A percentile compares a stretch with the other conserved stretches of the same genome.
Evolutionary conservation across 2,888 invertebrate species (phyloP).

Genomic region (Machimus atricapillus): DNA sequence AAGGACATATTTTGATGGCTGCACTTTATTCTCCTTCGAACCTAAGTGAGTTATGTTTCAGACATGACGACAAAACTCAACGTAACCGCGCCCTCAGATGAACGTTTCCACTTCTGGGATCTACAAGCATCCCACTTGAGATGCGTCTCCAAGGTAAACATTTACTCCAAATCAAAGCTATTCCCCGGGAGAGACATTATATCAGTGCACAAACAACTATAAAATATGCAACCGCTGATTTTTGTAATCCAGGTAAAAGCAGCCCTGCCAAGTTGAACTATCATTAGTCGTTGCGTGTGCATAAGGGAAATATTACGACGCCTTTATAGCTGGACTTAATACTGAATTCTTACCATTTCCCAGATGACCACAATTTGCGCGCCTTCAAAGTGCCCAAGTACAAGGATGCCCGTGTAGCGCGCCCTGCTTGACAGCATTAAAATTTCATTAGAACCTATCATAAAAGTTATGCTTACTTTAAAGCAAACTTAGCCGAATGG

Average conservation of each 20-base stretch:
- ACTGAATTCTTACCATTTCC: background rate
- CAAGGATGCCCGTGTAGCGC: background rate
- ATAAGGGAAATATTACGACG: background rate
- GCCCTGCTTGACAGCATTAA: background rate
- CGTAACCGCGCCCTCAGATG: background rate
- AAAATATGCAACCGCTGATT: background rate
- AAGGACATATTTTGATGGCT: slow-evolving; percentile 40
- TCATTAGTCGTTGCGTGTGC: background rate
- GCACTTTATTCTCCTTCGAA: slow-evolving; percentile 24
- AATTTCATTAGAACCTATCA: slow-evolving; percentile 24
- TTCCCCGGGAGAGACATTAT: background rate
- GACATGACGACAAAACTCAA: slow-evolving; percentile 10
- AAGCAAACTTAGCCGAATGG: slow-evolving; percentile 22
- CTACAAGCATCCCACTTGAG: background rate
- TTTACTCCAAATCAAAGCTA: background rate
- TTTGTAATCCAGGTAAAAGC: background rate
- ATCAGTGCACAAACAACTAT: background rate
- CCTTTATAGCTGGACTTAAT: background rate
- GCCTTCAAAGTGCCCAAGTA: background rate
- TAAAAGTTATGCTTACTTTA: slow-evolving; percentile 35
- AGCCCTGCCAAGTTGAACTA: background rate
- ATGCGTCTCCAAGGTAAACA: background rate
- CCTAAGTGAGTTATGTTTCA: slow-evolving; percentile 32
- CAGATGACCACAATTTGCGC: background rate
- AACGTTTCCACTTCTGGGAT: background rate